Conservation (phyloP, 2,113 vertebrate species). For the Lipotes vexillifer region DNA sequence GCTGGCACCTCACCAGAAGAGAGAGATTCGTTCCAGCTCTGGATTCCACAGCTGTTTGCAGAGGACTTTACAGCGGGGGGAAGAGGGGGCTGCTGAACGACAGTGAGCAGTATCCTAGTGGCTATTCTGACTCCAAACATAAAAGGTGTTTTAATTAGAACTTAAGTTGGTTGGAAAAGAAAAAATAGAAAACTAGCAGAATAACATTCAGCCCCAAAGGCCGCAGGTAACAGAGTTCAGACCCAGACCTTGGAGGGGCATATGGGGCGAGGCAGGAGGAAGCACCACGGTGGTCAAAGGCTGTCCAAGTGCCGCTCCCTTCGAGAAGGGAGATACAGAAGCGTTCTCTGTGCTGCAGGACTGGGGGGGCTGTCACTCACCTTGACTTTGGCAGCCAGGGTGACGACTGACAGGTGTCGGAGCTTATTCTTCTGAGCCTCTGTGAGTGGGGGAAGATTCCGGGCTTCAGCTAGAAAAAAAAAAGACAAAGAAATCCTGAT, state of each 20-base stretch:
- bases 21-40: no score
- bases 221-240: neutral
- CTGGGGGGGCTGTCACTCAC: conserved; percentile 71
- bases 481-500: neutral
- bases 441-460: conserved; percentile 91
- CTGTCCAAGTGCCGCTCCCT: neutral
- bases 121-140: neutral
- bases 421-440: conserved; percentile 97
- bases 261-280: fast-evolving
- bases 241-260: no score
- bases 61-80: neutral
- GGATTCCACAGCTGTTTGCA: neutral
- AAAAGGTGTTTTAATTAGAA: neutral
- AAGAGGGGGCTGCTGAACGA: neutral
- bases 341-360: neutral
- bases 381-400: conserved; percentile 96
- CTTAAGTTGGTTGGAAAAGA: neutral
- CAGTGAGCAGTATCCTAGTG: neutral
- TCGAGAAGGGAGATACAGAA: neutral
- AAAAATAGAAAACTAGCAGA: neutral
- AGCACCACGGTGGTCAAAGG: neutral
- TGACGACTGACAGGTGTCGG: conserved; percentile 95
- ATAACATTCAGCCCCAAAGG: neutral
- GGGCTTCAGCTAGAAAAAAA: conserved; percentile 78
- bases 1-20: neutral